phyloP scores from a whole-genome alignment of 2,113 vertebrate genomes.

The Nerophis ophidion region DNA sequence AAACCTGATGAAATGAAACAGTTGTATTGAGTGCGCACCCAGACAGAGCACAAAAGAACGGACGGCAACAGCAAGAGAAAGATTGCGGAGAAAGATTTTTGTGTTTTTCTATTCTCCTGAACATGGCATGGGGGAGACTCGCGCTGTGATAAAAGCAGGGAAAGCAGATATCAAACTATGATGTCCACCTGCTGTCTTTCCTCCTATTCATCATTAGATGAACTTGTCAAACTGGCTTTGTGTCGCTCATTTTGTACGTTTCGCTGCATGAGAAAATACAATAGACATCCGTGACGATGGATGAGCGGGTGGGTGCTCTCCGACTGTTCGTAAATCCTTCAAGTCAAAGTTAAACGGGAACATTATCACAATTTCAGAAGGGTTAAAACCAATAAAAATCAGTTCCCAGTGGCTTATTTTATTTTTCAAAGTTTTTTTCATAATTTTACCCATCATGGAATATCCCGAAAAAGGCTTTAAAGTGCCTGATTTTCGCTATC shows the following conservation, averaged over 20 bases:
- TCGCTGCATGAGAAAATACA: slow-evolving; percentile 37
- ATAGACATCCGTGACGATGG: slow-evolving; percentile 41
- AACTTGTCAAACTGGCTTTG: slow-evolving; percentile 43
- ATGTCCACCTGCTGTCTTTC: slow-evolving; percentile 64
- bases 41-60: slow-evolving; percentile 1
- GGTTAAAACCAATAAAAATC: slow-evolving; percentile 19
- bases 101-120: slow-evolving; percentile 59
- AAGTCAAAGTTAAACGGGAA: slow-evolving; percentile 8
- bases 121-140: slow-evolving; percentile 44
- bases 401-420: too few relatives aligned
- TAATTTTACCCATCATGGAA: too few relatives aligned
- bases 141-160: slow-evolving; percentile 70
- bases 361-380: slow-evolving; percentile 25
- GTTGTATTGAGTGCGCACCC: slow-evolving; percentile 36
- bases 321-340: not conserved
- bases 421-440: too few relatives aligned
- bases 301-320: slow-evolving; percentile 15
- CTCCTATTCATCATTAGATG: slow-evolving; percentile 58
- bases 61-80: slow-evolving; percentile 8
- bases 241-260: slow-evolving; percentile 50
- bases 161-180: slow-evolving; percentile 64
- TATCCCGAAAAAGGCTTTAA: too few relatives aligned
- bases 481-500: too few relatives aligned
- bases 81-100: slow-evolving; percentile 40
- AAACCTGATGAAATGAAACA: slow-evolving; percentile 66